Conservation (phyloP, 2,113 vertebrate genomes). For the Sterrhoptilus dennistouni region DNA sequence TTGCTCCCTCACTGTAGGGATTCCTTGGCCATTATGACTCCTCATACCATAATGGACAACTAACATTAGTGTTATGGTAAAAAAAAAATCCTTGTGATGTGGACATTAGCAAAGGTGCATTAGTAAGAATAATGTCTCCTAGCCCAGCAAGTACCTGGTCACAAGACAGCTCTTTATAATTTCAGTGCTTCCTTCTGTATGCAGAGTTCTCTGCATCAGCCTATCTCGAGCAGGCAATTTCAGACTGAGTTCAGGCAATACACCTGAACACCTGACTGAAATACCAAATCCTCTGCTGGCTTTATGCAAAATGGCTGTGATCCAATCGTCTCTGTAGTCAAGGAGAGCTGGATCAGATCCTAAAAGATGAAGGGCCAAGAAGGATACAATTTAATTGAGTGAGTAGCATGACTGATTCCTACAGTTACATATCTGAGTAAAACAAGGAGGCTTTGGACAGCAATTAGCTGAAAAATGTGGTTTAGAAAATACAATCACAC, state of each 20-base stretch:
- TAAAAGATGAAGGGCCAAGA: conserved; percentile 26
- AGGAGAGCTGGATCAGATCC: conserved; percentile 43
- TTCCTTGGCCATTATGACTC: conserved; percentile 39
- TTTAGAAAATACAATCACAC: not conserved
- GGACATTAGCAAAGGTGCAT: conserved; percentile 60
- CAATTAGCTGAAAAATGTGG: conserved; percentile 14
- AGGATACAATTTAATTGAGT: conserved; percentile 12
- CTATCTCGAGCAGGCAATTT: conserved; percentile 15
- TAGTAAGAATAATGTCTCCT: conserved; percentile 47
- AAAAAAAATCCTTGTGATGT: not conserved
- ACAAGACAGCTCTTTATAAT: not conserved
- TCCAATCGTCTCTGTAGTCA: not conserved
- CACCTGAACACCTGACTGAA: conserved; percentile 44
- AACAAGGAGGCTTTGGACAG: conserved; percentile 41
- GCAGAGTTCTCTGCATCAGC: not conserved
- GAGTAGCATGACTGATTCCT: conserved; percentile 18
- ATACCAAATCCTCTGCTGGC: not conserved
- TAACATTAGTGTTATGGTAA: conserved; percentile 41
- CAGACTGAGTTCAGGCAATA: not conserved
- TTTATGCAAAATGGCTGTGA: conserved; percentile 23
- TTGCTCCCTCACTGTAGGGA: conserved; percentile 41
- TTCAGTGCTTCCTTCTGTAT: conserved; percentile 24
- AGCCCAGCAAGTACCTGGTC: not conserved
- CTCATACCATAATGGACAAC: conserved; percentile 19
- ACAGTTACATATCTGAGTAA: conserved; percentile 37